Base-by-base conservation (phyloP, 30 jellyfish, hydroid and myxozoan species). In the Hydra vulgaris region DNA sequence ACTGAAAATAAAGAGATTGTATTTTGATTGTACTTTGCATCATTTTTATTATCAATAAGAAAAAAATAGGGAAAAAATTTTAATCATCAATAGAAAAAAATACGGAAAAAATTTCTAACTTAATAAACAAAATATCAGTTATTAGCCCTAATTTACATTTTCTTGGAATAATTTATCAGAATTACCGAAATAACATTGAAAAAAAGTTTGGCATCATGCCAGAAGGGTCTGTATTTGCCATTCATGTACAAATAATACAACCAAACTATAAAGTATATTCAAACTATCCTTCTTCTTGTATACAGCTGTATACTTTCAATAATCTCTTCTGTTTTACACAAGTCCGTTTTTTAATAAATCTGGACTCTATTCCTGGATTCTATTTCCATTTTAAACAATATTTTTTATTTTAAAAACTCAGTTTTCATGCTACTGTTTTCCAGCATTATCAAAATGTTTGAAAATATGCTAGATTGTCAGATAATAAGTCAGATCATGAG, bases 181-280 rank as follows among this genome's bases (percentile, higher is more conserved):
- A n/a, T 56, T 56, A 56, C n/a, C n/a, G n/a, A 56, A 17, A 56
- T 56, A 15, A 17, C n/a, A n/a, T 56, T 56, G 71, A 56, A 56
- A 56, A 15, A 17, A 56, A 56, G n/a, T 56, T 56, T 56, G 71
- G 71, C n/a, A 17, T 56, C 18, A 56, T 56, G n/a, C n/a, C 71
- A 56, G 71, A 56, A 56, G 71, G 71, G n/a, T 56, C 71, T 56
- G 71, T 56, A 56, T n/a, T 56, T 56, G 71, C 71, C n/a, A 15
- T 56, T 56, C 71, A 56, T 56, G 71, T n/a, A 17, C 71, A 17
- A 56, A 15, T 56, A 56, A 56, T 56, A n/a, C 71, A 56, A 56
- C 71, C 71, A 56, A 56, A 56, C 71, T 56, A 15, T 56, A 56
- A 56, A 56, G 71, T 56, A n/a, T 56, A n/a, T 56, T 56, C 71